Evolutionary conservation across 2,888 invertebrate genomes (phyloP), one percentile per base, ranked within the genome.

Genomic region (Spilarctia lutea): DNA sequence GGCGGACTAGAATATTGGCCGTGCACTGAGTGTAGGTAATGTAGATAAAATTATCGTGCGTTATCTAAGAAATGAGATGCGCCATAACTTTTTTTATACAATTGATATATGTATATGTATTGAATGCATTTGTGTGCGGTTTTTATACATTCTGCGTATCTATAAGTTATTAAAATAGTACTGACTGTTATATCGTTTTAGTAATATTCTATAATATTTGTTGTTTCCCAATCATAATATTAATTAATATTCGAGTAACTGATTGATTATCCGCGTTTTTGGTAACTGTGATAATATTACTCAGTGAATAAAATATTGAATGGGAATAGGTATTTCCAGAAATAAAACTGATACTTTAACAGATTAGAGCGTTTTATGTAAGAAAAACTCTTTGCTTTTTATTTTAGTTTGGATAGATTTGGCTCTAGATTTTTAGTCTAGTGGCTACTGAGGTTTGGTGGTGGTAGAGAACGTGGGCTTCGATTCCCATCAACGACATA

Each of bases 21-120:
- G 79, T 74, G 73, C 72, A 81, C 81, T 75, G 78, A 72, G 73
- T 56, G 79, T 85, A 81, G 78, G 82, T 60, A 78, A 75, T 78
- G 73, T 80, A 85, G 82, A 80, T 83, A 78, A 71, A 75, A 79
- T 75, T 85, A 77, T 80, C 84, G 77, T 39, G 27, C 73, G 67
- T 84, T 85, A 85, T 85, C 85, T 81, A 76, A 74, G 76, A 74
- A 82, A 71, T 71, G 76, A 82, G 85, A 84, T 79, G 82, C 67
- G 73, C 77, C 78, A 77, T 76, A 78, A 73, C 78, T 79, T 80
- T 42, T 83, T 70, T 73, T 72, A 70, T 72, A 68, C 63, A 33
- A 68, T 75, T 69, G 69, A 69, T 74, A 73, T 45, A 45, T 45
- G 65, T 63, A 63, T 30, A 16, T 63, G 60, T 27, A 63, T 78